These are phyloP conservation scores for Takifugu flavidus DNA, from an alignment of 2,113 vertebrate genomes.

Conservation along the genomic window DNA sequence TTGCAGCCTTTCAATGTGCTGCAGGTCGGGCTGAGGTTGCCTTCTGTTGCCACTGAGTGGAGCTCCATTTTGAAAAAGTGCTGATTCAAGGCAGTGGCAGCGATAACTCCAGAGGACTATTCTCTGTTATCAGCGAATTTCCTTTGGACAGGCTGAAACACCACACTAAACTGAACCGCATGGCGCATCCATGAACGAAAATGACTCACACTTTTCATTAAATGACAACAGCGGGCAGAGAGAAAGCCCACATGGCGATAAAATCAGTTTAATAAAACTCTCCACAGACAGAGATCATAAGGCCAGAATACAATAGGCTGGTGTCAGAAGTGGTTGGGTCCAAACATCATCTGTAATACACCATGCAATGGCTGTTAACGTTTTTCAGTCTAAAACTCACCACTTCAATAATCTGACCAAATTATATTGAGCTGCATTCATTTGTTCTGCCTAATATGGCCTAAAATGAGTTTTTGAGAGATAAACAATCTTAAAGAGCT, in stretches of 20 bases:
- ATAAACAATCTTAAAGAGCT: background rate
- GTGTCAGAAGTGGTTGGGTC: background rate
- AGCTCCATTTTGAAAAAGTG: too few species aligned
- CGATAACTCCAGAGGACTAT: too few species aligned
- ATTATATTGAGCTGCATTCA: conserved; percentile 5
- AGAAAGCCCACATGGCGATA: conserved; percentile 4
- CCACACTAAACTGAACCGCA: too few species aligned
- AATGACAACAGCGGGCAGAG: background rate
- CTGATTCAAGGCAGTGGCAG: too few species aligned
- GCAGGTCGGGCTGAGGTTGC: too few species aligned
- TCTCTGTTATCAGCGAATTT: too few species aligned
- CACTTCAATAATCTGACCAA: background rate
- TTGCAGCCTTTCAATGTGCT: too few species aligned
- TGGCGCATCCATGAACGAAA: too few species aligned
- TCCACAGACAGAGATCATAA: conserved; percentile 20
- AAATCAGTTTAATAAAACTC: conserved; percentile 46
- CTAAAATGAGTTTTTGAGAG: background rate
- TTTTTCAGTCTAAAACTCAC: background rate
- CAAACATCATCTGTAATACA: background rate
- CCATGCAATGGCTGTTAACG: background rate
- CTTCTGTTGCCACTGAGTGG: too few species aligned
- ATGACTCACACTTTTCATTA: background rate
- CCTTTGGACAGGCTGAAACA: too few species aligned
- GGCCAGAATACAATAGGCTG: conserved; percentile 27
- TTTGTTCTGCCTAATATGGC: background rate